Evolutionary conservation across 2,888 invertebrate genomes (phyloP), one percentile per base, ranked within the genome.

Genomic region (Patella depressa): DNA sequence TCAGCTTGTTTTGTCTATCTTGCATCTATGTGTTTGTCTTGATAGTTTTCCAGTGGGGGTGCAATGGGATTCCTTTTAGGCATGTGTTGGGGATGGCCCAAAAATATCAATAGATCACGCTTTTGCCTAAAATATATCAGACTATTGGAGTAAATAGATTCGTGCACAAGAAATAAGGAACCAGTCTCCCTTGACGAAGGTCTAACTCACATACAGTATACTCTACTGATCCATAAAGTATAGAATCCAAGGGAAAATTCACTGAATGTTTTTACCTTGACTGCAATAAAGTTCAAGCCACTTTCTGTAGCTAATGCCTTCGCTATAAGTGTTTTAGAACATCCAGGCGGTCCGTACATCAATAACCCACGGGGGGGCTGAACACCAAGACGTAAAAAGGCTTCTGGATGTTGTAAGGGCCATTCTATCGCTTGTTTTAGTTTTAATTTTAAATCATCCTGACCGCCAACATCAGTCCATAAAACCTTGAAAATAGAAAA

Each of bases 241-340:
- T 45, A 45, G 4, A 45, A 45, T 45, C 9, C 9, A 45, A 45
- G 45, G 0, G 9, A 45, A 45, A 45, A 45, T 45, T 45, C 7
- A 45, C 9, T 9, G 45, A 45, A 65, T 19, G 12, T 65, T 65
- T 74, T 80, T 86, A 94, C 94, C 93, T 98, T 98, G 75, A 99
- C 96, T 15, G 98, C 96, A 3, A 99, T 93, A 90, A 99, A 99
- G 92, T 98, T 99, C 0, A 99, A 93, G 73, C 96, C 95, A 90
- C 97, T 98, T 86, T 99, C 98, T 0, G 97, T 98, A 0, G 99
- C 99, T 59, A 99, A 91, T 0, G 99, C 99, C 92, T 97, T 97
- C 0, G 98, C 99, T 85, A 99, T 96, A 96, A 99, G 96, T 0
- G 99, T 99, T 93, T 99, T 99, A 0, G 98, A 98, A 91, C 98